These are phyloP conservation scores for Malacosoma neustria DNA, from an alignment of 2,888 invertebrate species.

Conservation along the genomic window DNA sequence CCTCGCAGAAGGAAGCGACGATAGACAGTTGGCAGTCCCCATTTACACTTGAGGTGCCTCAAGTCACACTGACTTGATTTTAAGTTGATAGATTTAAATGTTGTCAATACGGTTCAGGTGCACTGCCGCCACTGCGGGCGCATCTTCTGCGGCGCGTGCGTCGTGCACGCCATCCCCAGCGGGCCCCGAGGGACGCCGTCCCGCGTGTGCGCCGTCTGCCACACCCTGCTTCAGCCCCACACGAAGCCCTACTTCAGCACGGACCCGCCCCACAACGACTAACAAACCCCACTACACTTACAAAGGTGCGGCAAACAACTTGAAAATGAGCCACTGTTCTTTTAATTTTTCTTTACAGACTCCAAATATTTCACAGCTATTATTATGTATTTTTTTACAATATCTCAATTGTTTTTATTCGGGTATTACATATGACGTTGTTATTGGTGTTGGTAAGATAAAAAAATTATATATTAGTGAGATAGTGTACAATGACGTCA, in stretches of 20 bases:
- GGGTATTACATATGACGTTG: too few species aligned
- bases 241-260: conserved; percentile 95
- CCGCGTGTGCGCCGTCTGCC: conserved; percentile 97
- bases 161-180: conserved; percentile 84
- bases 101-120: conserved; percentile 65
- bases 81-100: too few species aligned
- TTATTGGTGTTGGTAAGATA: too few species aligned
- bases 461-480: too few species aligned
- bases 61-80: too few species aligned
- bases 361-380: neutral
- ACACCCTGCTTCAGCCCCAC: conserved; percentile 94
- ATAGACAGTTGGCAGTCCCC: too few species aligned
- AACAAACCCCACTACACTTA: too few species aligned
- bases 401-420: neutral
- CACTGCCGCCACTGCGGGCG: conserved; percentile 97
- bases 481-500: too few species aligned
- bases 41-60: too few species aligned
- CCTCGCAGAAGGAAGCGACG: neutral
- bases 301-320: too few species aligned
- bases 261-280: conserved; percentile 72
- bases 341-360: too few species aligned
- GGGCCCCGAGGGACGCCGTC: conserved; percentile 91
- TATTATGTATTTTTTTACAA: neutral
- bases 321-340: too few species aligned
- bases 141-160: conserved; percentile 93